Evolutionary conservation across 2,797 vertebrate species (phyloP), one percentile per base, ranked within the genome.

Genomic region (Champsocephalus gunnari): DNA sequence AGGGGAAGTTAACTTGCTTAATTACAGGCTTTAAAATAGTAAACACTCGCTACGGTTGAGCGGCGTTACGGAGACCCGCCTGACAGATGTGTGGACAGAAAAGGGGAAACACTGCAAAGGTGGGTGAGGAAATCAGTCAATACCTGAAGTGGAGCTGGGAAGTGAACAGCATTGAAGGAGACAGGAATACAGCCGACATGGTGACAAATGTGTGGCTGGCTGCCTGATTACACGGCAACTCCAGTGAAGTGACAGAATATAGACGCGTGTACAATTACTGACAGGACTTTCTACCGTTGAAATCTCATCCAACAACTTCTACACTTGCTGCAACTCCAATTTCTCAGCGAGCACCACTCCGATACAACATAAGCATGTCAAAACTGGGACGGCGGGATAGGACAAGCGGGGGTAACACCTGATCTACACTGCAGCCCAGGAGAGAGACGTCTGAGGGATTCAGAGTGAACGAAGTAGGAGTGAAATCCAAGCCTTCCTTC

Each of bases 21-120:
- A 91, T 88, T 87, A 87, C 61, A 41, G 77, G 66, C 75, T 80
- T 88, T 90, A 85, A 90, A 90, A 91, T 38, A 90, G 88, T 79
- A 86, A 91, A 92, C 71, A 78, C 69, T 87, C 28, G 75, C 84
- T 85, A 88, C 83, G 44, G 80, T 45, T 62, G 87, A 85, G 88
- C 74, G 81, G 76, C 77, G 51, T 75, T 63, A 5, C 65, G 73
- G 61, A 85, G 83, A 63, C 66, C 32, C 28, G 44, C 82, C 83
- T 92, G 85, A 92, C 84, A 86, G 81, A 86, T 70, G 77, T 90
- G 85, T 79, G 79, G 79, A 71, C 55, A 69, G 49, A 59, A 12
- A 50, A 80, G 58, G 78, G 72, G 61, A 84, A 88, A 87, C 72
- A 44, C 76, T 49, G 45, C 44, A 75, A 88, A 88, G 75, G 34